Conservation (phyloP, 2,888 invertebrate species). For the Choristoneura rosaceana region DNA sequence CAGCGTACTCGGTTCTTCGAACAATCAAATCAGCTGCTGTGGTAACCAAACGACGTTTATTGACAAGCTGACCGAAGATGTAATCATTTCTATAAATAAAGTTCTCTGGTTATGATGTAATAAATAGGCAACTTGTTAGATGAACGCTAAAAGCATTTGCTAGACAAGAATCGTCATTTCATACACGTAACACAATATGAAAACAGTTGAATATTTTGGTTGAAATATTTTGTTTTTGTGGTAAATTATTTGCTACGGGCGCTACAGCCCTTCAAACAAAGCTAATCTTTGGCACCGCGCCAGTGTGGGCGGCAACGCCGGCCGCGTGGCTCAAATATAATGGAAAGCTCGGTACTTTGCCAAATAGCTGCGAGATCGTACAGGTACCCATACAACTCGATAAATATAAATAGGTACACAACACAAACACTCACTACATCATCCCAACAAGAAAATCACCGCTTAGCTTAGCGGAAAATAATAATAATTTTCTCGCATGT, state of each 20-base stretch:
- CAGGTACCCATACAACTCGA: constrained; percentile 10
- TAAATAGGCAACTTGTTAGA: constrained; percentile 28
- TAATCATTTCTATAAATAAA: constrained; percentile 40
- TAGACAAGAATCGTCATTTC: constrained; percentile 14
- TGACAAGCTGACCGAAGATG: constrained; percentile 35
- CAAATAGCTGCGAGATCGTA: constrained; percentile 19
- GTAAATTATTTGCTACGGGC: constrained; percentile 18
- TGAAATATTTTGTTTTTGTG: constrained; percentile 16
- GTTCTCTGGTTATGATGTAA: constrained; percentile 31
- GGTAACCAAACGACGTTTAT: constrained; percentile 29
- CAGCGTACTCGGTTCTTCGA: constrained; percentile 13
- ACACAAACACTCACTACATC: constrained; percentile 4
- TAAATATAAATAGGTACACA: constrained; percentile 9
- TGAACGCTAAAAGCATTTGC: constrained; percentile 22
- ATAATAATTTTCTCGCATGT: neutral
- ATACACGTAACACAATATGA: neutral
- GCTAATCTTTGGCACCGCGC: constrained; percentile 22
- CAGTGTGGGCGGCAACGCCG: constrained; percentile 20
- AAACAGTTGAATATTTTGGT: constrained; percentile 11
- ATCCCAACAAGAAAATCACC: neutral
- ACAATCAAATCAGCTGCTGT: constrained; percentile 21
- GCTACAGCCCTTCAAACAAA: constrained; percentile 19
- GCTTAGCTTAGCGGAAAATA: neutral
- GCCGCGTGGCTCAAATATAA: constrained; percentile 29
- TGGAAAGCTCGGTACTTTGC: constrained; percentile 30